These are phyloP conservation scores for Andrena fulva DNA, from an alignment of 2,888 invertebrate genomes.

Conservation along the genomic window DNA sequence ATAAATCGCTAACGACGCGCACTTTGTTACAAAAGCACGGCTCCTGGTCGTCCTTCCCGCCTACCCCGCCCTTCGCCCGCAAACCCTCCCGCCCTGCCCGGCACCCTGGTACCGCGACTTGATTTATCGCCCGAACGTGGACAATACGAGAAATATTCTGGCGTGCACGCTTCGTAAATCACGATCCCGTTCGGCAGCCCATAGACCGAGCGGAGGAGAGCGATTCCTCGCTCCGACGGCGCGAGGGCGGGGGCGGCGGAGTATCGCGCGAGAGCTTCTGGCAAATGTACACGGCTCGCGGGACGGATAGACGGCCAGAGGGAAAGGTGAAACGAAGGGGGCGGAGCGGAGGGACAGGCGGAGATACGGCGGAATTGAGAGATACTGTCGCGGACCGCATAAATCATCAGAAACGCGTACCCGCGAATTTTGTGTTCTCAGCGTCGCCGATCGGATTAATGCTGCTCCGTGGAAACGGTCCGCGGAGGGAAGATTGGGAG, in stretches of 20 bases:
- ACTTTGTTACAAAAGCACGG: conserved; percentile 76
- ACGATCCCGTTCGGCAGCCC: conserved; percentile 75
- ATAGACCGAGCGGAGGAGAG: conserved; percentile 59
- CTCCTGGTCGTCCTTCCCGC: conserved; percentile 30
- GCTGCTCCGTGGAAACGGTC: conserved; percentile 13
- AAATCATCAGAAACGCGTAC: conserved; percentile 51
- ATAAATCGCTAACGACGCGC: conserved; percentile 81
- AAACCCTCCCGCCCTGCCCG: conserved; percentile 19
- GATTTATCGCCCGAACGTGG: conserved; percentile 81
- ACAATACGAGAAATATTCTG: conserved; percentile 83
- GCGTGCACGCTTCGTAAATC: conserved; percentile 80
- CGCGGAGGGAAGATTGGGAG: not conserved
- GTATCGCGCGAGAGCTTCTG: conserved; percentile 69
- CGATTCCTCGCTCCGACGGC: conserved; percentile 41
- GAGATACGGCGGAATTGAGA: conserved; percentile 50
- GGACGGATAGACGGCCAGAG: conserved; percentile 14
- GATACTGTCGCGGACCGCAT: conserved; percentile 42
- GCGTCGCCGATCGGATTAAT: conserved; percentile 49
- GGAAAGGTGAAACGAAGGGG: conserved; percentile 21
- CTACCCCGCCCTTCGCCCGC: conserved; percentile 36
- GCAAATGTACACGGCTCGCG: conserved; percentile 61
- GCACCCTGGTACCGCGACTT: conserved; percentile 67
- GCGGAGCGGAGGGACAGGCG: not conserved
- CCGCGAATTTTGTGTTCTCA: conserved; percentile 50
- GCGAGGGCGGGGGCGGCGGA: conserved; percentile 42